Conservation (phyloP, 2,888 invertebrate genomes). For the Parascotia fuliginaria region DNA sequence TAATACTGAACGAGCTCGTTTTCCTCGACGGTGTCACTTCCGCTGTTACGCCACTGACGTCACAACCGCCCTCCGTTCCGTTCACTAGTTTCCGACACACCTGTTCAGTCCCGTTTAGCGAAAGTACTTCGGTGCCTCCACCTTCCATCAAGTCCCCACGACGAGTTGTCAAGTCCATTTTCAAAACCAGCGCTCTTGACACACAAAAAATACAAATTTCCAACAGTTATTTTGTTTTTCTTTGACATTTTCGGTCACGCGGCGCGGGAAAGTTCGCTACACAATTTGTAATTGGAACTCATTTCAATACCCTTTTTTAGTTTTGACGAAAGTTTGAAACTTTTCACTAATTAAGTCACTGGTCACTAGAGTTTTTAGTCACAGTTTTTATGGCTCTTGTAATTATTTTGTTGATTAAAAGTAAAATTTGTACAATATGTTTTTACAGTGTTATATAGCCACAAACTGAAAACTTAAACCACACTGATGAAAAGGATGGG, state of each 20-base stretch:
- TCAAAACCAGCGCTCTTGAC: conserved; percentile 44
- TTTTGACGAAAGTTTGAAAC: neutral
- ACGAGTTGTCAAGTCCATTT: conserved; percentile 83
- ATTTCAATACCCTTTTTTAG: conserved; percentile 35
- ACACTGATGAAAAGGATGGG: conserved; percentile 23
- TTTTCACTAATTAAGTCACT: conserved; percentile 32
- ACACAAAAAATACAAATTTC: conserved; percentile 41
- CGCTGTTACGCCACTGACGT: conserved; percentile 64
- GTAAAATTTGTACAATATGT: conserved; percentile 6
- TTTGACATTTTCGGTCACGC: conserved; percentile 53
- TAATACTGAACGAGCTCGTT: conserved; percentile 74
- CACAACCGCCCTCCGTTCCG: conserved; percentile 63
- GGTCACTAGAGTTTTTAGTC: conserved; percentile 30
- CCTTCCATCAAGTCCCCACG: conserved; percentile 66
- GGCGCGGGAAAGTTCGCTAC: conserved; percentile 33
- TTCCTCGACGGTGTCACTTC: conserved; percentile 66
- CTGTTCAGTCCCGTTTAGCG: conserved; percentile 61
- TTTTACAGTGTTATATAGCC: neutral
- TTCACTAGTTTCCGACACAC: conserved; percentile 66
- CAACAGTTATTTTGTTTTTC: conserved; percentile 43
- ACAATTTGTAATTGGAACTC: conserved; percentile 45
- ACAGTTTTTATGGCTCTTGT: conserved; percentile 9
- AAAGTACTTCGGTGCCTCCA: conserved; percentile 46
- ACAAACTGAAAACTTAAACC: conserved; percentile 37
- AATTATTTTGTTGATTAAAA: conserved; percentile 1